Percentiles rank a stretch among this genome's conserved stretches.
Evolutionary conservation across 2,888 invertebrate genomes (phyloP).

Genomic region (Notodonta ziczac): DNA sequence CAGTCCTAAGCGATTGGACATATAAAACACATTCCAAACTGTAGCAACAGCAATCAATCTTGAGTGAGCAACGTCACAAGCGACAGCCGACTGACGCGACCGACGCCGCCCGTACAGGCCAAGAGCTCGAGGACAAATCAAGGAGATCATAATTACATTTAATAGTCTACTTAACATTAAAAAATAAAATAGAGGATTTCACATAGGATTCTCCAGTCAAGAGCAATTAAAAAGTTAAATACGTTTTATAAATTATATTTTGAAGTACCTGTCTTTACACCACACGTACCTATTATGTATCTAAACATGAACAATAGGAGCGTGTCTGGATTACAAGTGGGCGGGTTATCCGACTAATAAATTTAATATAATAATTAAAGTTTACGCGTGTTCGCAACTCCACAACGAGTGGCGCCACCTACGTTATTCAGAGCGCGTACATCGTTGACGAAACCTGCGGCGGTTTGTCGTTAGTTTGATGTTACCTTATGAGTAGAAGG

Average conservation of each 20-base stretch:
- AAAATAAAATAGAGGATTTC: too few relatives aligned
- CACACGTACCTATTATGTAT: neutral
- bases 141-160: neutral
- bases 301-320: neutral
- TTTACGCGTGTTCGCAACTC: neutral
- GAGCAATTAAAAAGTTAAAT: too few relatives aligned
- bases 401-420: neutral
- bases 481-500: neutral
- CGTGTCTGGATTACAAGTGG: neutral
- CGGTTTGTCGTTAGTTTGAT: conserved; percentile 3
- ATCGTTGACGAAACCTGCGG: neutral
- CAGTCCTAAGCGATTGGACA: neutral
- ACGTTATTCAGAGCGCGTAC: conserved; percentile 2
- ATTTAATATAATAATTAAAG: conserved; percentile 7
- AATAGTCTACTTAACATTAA: too few relatives aligned
- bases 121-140: conserved; percentile 1
- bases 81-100: conserved; percentile 17
- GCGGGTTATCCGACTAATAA: neutral
- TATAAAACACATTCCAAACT: neutral
- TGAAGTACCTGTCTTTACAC: too few relatives aligned
- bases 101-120: conserved; percentile 6
- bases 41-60: conserved; percentile 33
- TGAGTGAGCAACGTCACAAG: conserved; percentile 14
- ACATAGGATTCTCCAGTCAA: too few relatives aligned
- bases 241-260: too few relatives aligned